Percentiles rank a stretch among this genome's conserved stretches.
These are phyloP conservation scores for Bufotes viridis DNA, from an alignment of 2,797 vertebrate species.

Conservation along the genomic window DNA sequence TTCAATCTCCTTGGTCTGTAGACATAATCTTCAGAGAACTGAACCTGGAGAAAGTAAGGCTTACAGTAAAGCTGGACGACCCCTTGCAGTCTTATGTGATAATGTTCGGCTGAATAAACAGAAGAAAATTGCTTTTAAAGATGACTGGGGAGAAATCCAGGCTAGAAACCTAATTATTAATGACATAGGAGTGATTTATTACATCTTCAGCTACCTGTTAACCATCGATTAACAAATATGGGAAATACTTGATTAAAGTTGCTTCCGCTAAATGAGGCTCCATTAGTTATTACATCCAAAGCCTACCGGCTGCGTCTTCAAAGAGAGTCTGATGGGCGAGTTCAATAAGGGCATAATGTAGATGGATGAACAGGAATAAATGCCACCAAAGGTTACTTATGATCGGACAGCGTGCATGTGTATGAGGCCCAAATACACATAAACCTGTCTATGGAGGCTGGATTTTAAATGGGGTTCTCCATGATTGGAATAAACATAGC, in stretches of 20 bases:
- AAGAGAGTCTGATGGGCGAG: not conserved
- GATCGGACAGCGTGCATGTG: not conserved
- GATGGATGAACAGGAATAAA: conserved; percentile 25
- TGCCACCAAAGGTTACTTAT: not conserved
- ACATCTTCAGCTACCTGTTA: not conserved
- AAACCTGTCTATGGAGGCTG: not conserved
- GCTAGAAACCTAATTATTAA: not conserved
- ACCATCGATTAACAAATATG: conserved; percentile 29
- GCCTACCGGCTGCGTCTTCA: not conserved
- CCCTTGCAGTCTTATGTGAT: not conserved
- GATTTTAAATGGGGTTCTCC: not conserved
- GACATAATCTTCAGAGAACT: conserved; percentile 12
- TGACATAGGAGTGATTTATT: not conserved
- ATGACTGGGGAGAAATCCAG: not conserved
- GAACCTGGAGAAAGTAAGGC: not conserved
- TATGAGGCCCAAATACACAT: not conserved
- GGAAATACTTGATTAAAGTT: conserved; percentile 31
- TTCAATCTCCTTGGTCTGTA: not conserved
- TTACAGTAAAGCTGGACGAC: conserved; percentile 4
- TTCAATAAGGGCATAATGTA: conserved; percentile 8
- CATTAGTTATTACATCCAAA: not conserved
- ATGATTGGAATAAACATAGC: not conserved
- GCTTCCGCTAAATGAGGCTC: conserved; percentile 16
- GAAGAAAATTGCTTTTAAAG: conserved; percentile 28
- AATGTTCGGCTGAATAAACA: conserved; percentile 21